Evolutionary conservation across 2,888 invertebrate genomes (phyloP).

Genomic region (Taphrorychus bicolor): DNA sequence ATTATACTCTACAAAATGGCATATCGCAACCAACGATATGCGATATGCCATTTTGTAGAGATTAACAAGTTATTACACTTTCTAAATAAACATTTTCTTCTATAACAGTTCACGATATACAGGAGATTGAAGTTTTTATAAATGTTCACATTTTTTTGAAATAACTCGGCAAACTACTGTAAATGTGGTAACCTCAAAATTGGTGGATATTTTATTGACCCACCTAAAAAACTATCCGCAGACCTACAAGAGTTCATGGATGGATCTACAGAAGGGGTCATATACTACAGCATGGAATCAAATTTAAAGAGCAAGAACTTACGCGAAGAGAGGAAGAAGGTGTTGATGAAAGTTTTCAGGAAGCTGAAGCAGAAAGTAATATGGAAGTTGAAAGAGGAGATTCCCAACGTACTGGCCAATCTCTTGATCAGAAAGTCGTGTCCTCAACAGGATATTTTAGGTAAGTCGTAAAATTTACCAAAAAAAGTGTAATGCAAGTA

Average conservation of each 20-base stretch:
- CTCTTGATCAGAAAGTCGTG: slow-evolving; percentile 69
- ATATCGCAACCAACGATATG: too few species aligned
- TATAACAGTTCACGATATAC: too few species aligned
- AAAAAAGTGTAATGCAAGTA: too few species aligned
- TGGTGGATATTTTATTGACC: slow-evolving; percentile 62
- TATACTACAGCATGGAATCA: slow-evolving; percentile 69
- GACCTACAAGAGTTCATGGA: slow-evolving; percentile 46
- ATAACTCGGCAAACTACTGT: too few species aligned
- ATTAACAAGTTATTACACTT: too few species aligned
- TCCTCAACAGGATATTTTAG: slow-evolving; percentile 64
- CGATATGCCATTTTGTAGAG: too few species aligned
- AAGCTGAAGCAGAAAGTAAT: slow-evolving; percentile 68
- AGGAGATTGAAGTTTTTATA: too few species aligned
- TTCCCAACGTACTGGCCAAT: slow-evolving; percentile 65
- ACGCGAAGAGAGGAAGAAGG: slow-evolving; percentile 61
- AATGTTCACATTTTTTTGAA: too few species aligned
- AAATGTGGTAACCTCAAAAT: too few species aligned
- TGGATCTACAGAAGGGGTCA: slow-evolving; percentile 52
- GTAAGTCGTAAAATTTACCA: too few species aligned
- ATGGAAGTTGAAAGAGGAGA: slow-evolving; percentile 72
- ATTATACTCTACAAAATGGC: too few species aligned
- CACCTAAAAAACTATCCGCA: slow-evolving; percentile 46
- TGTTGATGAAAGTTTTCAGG: slow-evolving; percentile 65
- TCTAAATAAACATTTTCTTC: too few species aligned
- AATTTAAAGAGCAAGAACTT: slow-evolving; percentile 65